Percentiles rank a stretch among this genome's conserved stretches.
Conservation (phyloP, 2,797 vertebrate species). For the Falco peregrinus region DNA sequence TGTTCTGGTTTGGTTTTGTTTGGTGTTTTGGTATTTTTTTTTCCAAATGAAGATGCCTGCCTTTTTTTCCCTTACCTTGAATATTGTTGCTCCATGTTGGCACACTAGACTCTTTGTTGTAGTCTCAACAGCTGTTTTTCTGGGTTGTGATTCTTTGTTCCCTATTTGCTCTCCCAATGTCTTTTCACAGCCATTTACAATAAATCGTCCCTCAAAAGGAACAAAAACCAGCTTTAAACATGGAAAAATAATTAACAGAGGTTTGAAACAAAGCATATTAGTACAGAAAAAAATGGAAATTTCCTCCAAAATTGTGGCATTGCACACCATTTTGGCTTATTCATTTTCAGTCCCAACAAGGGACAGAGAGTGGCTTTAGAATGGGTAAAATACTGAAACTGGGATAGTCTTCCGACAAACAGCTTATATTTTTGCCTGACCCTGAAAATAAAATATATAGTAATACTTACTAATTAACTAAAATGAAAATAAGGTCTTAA, state of each 20-base stretch:
- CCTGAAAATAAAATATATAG: background rate
- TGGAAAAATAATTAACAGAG: no score
- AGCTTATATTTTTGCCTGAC: background rate
- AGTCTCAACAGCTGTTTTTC: conserved; percentile 20
- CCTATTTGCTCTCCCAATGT: background rate
- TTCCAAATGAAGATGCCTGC: background rate
- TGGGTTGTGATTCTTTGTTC: background rate
- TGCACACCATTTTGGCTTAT: no score
- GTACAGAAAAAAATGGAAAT: no score
- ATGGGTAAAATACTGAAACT: background rate
- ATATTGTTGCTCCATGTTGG: background rate
- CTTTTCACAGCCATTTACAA: conserved; percentile 24
- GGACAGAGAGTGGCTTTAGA: background rate
- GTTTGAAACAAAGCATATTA: no score
- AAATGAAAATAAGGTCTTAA: background rate
- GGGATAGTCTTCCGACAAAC: background rate
- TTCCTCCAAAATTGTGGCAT: no score
- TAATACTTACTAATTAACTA: background rate
- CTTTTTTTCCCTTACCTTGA: background rate
- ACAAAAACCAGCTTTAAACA: no score
- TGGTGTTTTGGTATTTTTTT: background rate
- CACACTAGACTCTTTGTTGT: background rate
- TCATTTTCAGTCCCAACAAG: no score
- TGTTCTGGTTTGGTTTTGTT: background rate
- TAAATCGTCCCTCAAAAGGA: background rate